These are phyloP conservation scores for Palythoa heliodiscus DNA, from an alignment of 92 coral and sea anemone species.

Conservation along the genomic window DNA sequence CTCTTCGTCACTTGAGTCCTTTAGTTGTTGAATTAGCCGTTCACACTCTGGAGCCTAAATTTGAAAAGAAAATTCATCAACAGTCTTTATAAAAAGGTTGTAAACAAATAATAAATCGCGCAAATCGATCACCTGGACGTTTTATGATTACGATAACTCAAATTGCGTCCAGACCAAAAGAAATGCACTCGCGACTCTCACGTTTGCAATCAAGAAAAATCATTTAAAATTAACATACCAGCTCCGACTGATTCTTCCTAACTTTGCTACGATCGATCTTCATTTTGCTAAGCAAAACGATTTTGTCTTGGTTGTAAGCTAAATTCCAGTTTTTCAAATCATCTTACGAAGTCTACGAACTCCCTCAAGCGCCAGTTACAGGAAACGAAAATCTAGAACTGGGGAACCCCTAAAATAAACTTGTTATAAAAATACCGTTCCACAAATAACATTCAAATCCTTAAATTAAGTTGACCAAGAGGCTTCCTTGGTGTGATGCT, in stretches of 20 bases:
- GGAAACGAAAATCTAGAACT: no score
- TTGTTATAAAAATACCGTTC: no score
- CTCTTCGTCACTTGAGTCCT: slow-evolving; percentile 82
- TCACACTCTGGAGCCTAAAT: slow-evolving; percentile 92
- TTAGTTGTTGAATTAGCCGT: slow-evolving; percentile 84
- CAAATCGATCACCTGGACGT: slow-evolving; percentile 16
- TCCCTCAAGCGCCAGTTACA: neutral
- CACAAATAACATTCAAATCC: neutral
- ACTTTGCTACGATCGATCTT: slow-evolving; percentile 97
- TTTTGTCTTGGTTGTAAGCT: neutral
- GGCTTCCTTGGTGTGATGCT: neutral
- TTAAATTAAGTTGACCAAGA: neutral
- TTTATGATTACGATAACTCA: neutral
- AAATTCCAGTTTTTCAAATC: slow-evolving; percentile 6
- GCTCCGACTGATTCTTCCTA: slow-evolving; percentile 94
- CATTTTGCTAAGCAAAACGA: slow-evolving; percentile 59
- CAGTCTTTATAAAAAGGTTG: neutral
- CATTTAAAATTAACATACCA: slow-evolving; percentile 63
- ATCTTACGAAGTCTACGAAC: slow-evolving; percentile 7
- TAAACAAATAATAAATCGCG: neutral
- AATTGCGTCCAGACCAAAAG: neutral
- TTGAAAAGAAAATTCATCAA: slow-evolving; percentile 27
- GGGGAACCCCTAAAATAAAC: no score
- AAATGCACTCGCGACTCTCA: neutral
- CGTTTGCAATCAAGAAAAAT: neutral